A percentile compares a stretch with the other conserved stretches of the same genome.
Evolutionary conservation across 2,113 vertebrate genomes (phyloP).

Genomic region (Hippocampus barbouri): DNA sequence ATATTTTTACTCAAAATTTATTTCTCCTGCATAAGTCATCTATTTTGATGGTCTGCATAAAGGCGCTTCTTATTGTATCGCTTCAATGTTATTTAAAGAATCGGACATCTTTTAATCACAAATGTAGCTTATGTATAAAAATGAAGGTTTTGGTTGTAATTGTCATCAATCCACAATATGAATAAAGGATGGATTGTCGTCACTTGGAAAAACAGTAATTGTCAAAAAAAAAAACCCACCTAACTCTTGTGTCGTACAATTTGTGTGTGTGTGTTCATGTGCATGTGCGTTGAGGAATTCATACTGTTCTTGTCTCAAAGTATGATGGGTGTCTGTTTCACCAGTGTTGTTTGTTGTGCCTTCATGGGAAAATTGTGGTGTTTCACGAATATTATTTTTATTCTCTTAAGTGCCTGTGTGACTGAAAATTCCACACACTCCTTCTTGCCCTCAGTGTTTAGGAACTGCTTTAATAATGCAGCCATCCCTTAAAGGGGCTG

Average conservation of each 20-base stretch:
- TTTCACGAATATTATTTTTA: constrained; percentile 28
- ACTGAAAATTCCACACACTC: constrained; percentile 21
- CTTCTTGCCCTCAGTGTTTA: not conserved
- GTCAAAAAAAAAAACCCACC: not conserved
- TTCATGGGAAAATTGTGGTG: constrained; percentile 39
- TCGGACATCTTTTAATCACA: not conserved
- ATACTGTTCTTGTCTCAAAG: constrained; percentile 34
- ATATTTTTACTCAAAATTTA: not conserved
- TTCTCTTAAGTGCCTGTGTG: constrained; percentile 67
- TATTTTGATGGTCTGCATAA: not conserved
- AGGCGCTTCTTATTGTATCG: not conserved
- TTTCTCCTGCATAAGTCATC: not conserved
- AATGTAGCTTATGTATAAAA: not conserved
- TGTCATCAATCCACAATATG: not conserved
- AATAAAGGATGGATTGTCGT: not conserved
- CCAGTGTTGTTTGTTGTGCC: constrained; percentile 58
- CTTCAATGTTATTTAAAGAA: not conserved
- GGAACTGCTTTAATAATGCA: not conserved
- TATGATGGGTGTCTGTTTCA: constrained; percentile 24
- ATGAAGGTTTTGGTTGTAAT: not conserved
- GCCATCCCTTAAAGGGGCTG: not conserved
- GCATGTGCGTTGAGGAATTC: not conserved
- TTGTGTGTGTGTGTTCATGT: not conserved
- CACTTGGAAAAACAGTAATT: not conserved
- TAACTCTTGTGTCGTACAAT: not conserved